phyloP scores from a whole-genome alignment of 1,140 invertebrate species.

The Caenorhabditis brenneri region DNA sequence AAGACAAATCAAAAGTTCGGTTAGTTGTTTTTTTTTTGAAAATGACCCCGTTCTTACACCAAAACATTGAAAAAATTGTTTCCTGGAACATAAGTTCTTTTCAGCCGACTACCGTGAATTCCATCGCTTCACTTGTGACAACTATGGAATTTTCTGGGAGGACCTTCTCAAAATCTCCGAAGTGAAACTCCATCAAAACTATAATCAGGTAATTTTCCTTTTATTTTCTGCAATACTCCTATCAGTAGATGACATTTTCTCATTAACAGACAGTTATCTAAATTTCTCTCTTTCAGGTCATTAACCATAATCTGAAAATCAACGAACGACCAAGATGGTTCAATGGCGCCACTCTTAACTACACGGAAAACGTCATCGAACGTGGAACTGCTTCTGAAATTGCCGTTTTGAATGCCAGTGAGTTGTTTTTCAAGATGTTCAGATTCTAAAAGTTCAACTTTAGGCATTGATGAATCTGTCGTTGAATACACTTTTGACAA shows the following conservation, averaged over 20 bases:
- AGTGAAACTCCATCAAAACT: slow-evolving; percentile 71
- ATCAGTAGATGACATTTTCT: slow-evolving; percentile 34
- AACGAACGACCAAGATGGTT: slow-evolving; percentile 74
- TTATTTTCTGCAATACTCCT: slow-evolving; percentile 49
- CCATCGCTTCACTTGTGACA: slow-evolving; percentile 73
- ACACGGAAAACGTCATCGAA: slow-evolving; percentile 73
- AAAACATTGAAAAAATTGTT: too few relatives aligned
- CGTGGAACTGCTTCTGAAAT: slow-evolving; percentile 70
- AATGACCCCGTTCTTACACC: too few relatives aligned
- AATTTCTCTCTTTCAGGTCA: slow-evolving; percentile 59
- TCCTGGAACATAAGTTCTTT: slow-evolving; percentile 42
- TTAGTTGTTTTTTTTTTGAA: not conserved
- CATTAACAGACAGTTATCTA: not conserved
- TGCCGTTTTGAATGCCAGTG: slow-evolving; percentile 73
- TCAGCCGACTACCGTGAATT: slow-evolving; percentile 73
- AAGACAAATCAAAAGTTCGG: slow-evolving; percentile 22
- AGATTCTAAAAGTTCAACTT: slow-evolving; percentile 11
- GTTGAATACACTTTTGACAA: slow-evolving; percentile 71
- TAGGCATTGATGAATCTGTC: slow-evolving; percentile 68
- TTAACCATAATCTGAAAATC: slow-evolving; percentile 71
- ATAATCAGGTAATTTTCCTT: slow-evolving; percentile 70
- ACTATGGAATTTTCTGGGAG: slow-evolving; percentile 74
- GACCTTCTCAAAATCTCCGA: slow-evolving; percentile 72
- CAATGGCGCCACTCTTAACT: slow-evolving; percentile 72
- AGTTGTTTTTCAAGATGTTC: slow-evolving; percentile 25